phyloP scores from a whole-genome alignment of 2,888 invertebrate species.

The Lithophane semibrunnea region DNA sequence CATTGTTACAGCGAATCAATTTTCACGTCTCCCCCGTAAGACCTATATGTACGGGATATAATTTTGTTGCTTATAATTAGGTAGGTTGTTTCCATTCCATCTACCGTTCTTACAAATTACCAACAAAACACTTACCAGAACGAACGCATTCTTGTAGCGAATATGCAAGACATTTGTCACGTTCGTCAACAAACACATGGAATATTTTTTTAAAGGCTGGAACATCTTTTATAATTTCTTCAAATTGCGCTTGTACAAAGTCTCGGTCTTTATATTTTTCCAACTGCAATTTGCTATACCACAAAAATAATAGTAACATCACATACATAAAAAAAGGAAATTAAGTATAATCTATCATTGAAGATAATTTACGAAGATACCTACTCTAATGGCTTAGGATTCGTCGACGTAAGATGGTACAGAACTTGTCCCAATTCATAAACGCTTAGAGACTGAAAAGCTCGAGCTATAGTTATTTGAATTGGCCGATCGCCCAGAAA shows the following conservation, averaged over 20 bases:
- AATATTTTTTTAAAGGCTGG: slow-evolving; percentile 89
- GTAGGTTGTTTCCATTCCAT: neutral
- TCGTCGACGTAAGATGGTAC: slow-evolving; percentile 83
- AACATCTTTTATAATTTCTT: slow-evolving; percentile 85
- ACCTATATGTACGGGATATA: neutral
- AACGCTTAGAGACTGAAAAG: slow-evolving; percentile 85
- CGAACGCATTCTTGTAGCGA: slow-evolving; percentile 87
- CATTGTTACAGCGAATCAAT: too few species aligned
- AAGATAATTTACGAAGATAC: slow-evolving; percentile 57
- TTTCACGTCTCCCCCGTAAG: too few species aligned
- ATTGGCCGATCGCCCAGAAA: slow-evolving; percentile 88
- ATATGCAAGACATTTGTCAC: slow-evolving; percentile 86
- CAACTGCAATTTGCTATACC: slow-evolving; percentile 80
- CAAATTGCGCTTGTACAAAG: slow-evolving; percentile 86
- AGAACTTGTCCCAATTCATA: slow-evolving; percentile 86
- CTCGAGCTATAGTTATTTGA: slow-evolving; percentile 87
- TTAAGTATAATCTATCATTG: neutral
- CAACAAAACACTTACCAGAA: slow-evolving; percentile 73
- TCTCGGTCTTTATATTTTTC: slow-evolving; percentile 86
- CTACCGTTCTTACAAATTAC: neutral
- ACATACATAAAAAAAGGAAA: neutral
- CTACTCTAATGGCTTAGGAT: slow-evolving; percentile 85
- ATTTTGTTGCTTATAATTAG: neutral
- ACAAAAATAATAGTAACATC: neutral
- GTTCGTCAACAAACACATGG: slow-evolving; percentile 88